A percentile compares a stretch with the other conserved stretches of the same genome.
Evolutionary conservation across 2,113 vertebrate species (phyloP).

Genomic region (Myxocyprinus asiaticus): DNA sequence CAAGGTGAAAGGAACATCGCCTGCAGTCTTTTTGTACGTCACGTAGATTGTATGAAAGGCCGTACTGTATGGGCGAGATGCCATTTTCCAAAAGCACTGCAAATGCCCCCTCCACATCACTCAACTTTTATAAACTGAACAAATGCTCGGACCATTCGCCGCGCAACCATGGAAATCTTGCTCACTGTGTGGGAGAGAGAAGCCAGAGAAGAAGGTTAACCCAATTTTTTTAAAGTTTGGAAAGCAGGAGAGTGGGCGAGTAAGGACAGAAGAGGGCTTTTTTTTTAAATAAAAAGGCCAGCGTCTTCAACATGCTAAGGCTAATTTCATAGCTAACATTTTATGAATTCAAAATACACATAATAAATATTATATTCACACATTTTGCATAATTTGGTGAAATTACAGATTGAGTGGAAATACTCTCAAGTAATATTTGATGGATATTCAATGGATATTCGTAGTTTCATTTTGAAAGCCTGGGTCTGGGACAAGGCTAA

Average conservation of each 20-base stretch:
- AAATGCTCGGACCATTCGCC: constrained; percentile 8
- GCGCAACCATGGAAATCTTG: constrained; percentile 17
- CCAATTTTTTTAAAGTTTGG: constrained; percentile 10
- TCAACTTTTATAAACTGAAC: constrained; percentile 19
- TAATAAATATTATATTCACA: too few relatives aligned
- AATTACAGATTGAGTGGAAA: too few relatives aligned
- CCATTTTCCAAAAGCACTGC: background rate
- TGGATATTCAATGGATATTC: too few relatives aligned
- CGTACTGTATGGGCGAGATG: background rate
- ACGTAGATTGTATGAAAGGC: background rate
- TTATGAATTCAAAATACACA: too few relatives aligned
- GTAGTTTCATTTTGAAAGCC: too few relatives aligned
- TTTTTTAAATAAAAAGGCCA: background rate
- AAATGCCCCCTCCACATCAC: background rate
- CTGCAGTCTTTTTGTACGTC: background rate
- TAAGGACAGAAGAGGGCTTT: background rate
- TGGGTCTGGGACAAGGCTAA: too few relatives aligned
- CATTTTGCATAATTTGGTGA: too few relatives aligned
- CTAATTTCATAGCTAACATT: too few relatives aligned
- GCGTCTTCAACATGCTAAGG: too few relatives aligned
- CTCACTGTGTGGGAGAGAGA: constrained; percentile 22
- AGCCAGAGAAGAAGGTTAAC: constrained; percentile 24
- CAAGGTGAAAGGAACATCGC: background rate
- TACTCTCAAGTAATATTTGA: too few relatives aligned
- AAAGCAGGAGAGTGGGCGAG: background rate